Base-by-base conservation (phyloP, 2,888 invertebrate species). In the Metallyticus violacea region DNA sequence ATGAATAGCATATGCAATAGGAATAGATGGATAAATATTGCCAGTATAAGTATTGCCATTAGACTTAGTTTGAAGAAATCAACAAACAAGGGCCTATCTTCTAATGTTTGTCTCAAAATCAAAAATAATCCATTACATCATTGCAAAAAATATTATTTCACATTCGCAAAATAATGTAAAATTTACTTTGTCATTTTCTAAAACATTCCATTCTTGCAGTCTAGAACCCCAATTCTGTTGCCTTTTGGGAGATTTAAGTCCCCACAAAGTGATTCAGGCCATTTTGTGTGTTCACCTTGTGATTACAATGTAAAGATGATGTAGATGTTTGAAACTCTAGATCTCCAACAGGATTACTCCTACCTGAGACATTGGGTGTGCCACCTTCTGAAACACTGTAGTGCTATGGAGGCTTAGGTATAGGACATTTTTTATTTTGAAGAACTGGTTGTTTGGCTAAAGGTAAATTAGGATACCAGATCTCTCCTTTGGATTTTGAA, bases 41-140 rank as follows among this genome's bases (percentile, higher is more conserved):
- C 87, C 87, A 90, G 81, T 93, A 89, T 89, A 6, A 90, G 87
- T 25, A 90, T 88, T 27, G 88, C 89, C 89, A 90, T 90, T 0
- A 90, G 87, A 87, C 90, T 90, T 85, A 76, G 77, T 88, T 89
- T 89, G 7, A 89, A 89, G 5, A 88, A 88, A 87, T 90, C 90
- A 84, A 90, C 90, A 85, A 90, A 90, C 7, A 90, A 86, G 62
- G 89, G 83, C 89, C 89, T 90, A 62, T 90, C 89, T 88, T 80
- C 86, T 77, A 79, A 87, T 86, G 22, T 87, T 81, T 85, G 81
- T 27, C 26, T 86, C 26, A 76, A 62, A 85, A 15, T 5, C 30
- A 6, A 40, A 62, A 26, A 62, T 40, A 88, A 87, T 22, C 84
- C 15, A 15, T 86, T 25, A 9, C 86, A 85, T 82, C 88, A 85